A percentile compares a stretch with the other conserved stretches of the same genome.
These are phyloP conservation scores for Drosophila gunungcola DNA, from an alignment of 1,140 invertebrate genomes.

Conservation along the genomic window DNA sequence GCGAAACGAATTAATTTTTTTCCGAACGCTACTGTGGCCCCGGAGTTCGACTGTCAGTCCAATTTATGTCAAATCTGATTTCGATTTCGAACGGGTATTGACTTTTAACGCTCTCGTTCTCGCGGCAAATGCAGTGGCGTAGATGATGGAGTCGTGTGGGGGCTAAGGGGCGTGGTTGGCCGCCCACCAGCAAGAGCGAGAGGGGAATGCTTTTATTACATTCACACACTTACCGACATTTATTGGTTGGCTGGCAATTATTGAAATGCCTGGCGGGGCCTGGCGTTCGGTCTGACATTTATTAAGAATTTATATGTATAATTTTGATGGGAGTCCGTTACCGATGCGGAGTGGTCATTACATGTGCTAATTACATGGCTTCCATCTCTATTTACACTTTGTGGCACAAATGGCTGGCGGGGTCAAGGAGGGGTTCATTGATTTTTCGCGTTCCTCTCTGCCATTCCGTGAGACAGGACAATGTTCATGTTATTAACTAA, in stretches of 20 bases:
- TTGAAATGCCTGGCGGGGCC: constrained; percentile 54
- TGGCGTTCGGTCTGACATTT: constrained; percentile 58
- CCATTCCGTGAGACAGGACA: constrained; percentile 13
- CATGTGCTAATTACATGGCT: constrained; percentile 59
- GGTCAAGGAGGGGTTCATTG: constrained; percentile 35
- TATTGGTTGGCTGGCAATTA: constrained; percentile 65
- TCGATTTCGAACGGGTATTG: constrained; percentile 69
- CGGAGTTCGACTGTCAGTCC: constrained; percentile 56
- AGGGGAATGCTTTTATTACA: constrained; percentile 43
- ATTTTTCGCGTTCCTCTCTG: constrained; percentile 27
- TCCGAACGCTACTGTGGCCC: constrained; percentile 11
- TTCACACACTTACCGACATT: constrained; percentile 54
- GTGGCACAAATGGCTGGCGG: constrained; percentile 8
- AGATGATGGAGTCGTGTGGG: constrained; percentile 14
- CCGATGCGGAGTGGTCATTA: constrained; percentile 8
- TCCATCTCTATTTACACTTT: constrained; percentile 29
- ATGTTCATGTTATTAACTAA: constrained; percentile 69
- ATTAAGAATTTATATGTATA: constrained; percentile 77
- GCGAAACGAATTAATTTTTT: constrained; percentile 80
- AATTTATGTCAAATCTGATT: constrained; percentile 81
- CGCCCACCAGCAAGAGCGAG: neutral
- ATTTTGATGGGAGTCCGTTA: constrained; percentile 53
- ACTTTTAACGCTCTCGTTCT: constrained; percentile 46
- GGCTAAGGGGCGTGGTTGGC: neutral
- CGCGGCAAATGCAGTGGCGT: constrained; percentile 47